Evolutionary conservation across 2,113 vertebrate species (phyloP).

Genomic region (Stomatorhinus ivindoensis): DNA sequence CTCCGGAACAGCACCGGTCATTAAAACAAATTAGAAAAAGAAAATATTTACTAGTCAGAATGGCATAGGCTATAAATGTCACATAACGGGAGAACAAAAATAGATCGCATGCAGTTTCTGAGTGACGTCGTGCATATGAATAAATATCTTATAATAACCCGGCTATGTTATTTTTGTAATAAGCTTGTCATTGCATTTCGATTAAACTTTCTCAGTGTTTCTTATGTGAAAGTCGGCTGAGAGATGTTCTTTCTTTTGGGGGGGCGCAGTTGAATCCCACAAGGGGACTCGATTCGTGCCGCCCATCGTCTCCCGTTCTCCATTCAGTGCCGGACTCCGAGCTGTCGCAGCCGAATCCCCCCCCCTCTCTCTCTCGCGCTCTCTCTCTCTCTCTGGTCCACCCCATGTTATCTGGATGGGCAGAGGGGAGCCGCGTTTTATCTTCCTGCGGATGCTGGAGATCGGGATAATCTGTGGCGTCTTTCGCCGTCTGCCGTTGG

Average conservation of each 20-base stretch:
- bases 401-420: conserved; percentile 15
- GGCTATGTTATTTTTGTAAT: neutral
- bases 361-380: neutral
- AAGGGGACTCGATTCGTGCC: neutral
- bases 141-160: neutral
- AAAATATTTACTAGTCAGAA: neutral
- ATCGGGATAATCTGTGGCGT: conserved; percentile 41
- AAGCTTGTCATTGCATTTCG: neutral
- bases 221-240: neutral
- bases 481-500: neutral
- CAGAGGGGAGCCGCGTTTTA: conserved; percentile 29
- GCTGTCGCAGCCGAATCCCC: neutral
- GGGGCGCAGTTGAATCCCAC: neutral
- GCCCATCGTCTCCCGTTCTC: neutral
- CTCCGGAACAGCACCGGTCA: neutral
- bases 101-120: neutral
- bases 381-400: neutral
- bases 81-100: neutral
- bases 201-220: neutral
- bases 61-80: neutral
- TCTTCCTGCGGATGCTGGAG: conserved; percentile 14
- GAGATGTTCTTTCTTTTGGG: neutral
- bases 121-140: neutral
- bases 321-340: neutral
- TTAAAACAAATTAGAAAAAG: neutral